Evolutionary conservation across 2,888 invertebrate genomes (phyloP).

Genomic region (Dascillus cervinus): DNA sequence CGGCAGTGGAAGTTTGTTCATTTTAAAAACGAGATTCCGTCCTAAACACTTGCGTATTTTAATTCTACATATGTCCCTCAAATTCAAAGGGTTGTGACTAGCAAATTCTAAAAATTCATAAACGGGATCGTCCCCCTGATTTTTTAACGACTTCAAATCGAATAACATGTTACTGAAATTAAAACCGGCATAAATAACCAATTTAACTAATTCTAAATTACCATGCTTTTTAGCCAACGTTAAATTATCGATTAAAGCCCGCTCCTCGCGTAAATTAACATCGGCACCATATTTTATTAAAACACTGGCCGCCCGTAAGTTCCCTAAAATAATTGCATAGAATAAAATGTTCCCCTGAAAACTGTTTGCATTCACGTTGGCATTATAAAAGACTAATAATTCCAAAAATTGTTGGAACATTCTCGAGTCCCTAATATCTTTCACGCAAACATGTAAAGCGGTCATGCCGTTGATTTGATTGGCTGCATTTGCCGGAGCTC

Average conservation of each 20-base stretch:
- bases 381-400: slow-evolving; percentile 33
- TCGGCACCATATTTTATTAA: slow-evolving; percentile 57
- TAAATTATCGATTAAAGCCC: slow-evolving; percentile 50
- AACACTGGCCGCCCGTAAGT: slow-evolving; percentile 46
- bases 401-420: slow-evolving; percentile 48
- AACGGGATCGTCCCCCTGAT: slow-evolving; percentile 28
- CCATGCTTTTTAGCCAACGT: slow-evolving; percentile 46
- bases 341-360: slow-evolving; percentile 38
- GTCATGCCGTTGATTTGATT: slow-evolving; percentile 39
- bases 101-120: slow-evolving; percentile 32
- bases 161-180: slow-evolving; percentile 33
- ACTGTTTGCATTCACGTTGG: slow-evolving; percentile 35
- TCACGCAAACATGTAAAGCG: slow-evolving; percentile 56
- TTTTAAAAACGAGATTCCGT: slow-evolving; percentile 33
- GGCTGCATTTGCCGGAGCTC: slow-evolving; percentile 34
- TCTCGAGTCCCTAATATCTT: slow-evolving; percentile 45
- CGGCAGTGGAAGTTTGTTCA: slow-evolving; percentile 50
- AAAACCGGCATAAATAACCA: slow-evolving; percentile 43
- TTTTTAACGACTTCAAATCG: slow-evolving; percentile 33
- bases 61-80: slow-evolving; percentile 53
- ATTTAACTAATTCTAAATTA: slow-evolving; percentile 35
- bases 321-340: slow-evolving; percentile 41
- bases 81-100: slow-evolving; percentile 43
- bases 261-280: slow-evolving; percentile 52
- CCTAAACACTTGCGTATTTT: slow-evolving; percentile 44